Percentiles rank a stretch among this genome's conserved stretches.
Conservation (phyloP, 2,797 vertebrate genomes). For the Myripristis jacobus region DNA sequence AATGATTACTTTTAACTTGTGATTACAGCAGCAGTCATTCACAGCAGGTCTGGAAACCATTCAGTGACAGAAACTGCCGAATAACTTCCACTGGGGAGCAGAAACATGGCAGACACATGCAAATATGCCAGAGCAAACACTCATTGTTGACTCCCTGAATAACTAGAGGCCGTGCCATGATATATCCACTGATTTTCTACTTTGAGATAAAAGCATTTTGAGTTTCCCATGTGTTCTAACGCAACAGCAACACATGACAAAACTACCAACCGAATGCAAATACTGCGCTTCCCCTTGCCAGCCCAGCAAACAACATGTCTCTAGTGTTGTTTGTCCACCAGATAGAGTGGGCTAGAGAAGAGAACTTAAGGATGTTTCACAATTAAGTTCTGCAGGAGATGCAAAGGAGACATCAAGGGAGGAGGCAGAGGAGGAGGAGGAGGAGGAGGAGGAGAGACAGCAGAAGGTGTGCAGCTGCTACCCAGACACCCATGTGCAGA, state of each 20-base stretch:
- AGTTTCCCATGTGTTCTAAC: constrained; percentile 24
- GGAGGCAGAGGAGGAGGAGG: constrained; percentile 34
- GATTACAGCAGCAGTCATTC: constrained; percentile 36
- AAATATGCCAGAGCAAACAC: not conserved
- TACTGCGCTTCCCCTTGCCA: not conserved
- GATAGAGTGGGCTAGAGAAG: constrained; percentile 38
- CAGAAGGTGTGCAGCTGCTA: constrained; percentile 77
- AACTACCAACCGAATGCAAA: constrained; percentile 18
- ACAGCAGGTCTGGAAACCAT: constrained; percentile 21
- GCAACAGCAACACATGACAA: constrained; percentile 22
- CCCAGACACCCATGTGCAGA: constrained; percentile 74
- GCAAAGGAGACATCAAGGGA: constrained; percentile 41
- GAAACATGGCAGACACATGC: not conserved
- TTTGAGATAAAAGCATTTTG: constrained; percentile 1
- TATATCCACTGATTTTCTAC: constrained; percentile 7
- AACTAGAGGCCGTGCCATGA: constrained; percentile 8
- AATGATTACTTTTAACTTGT: constrained; percentile 53
- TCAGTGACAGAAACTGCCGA: not conserved
- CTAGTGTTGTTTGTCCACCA: constrained; percentile 25
- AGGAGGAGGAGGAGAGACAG: constrained; percentile 40
- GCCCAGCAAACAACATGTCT: constrained; percentile 5
- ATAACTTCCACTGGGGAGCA: constrained; percentile 10
- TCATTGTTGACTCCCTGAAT: constrained; percentile 8
- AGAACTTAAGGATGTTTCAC: constrained; percentile 60
- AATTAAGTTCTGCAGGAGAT: constrained; percentile 53